Evolutionary conservation across 2,797 vertebrate genomes (phyloP), one percentile per base, ranked within the genome.

Genomic region (Micromesistius poutassou): DNA sequence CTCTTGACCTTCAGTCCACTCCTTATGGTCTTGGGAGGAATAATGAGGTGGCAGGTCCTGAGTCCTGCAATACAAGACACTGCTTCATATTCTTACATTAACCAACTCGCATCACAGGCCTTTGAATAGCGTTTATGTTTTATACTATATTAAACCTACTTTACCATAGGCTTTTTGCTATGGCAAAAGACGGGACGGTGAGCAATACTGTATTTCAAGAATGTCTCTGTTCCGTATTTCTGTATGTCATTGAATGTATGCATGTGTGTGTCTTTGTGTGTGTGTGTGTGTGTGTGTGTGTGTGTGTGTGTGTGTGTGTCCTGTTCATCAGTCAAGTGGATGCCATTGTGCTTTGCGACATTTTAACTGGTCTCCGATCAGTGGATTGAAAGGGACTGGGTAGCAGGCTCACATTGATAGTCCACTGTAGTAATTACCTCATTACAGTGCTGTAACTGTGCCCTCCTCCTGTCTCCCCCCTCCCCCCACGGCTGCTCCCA

Each of bases 321-420:
- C 66, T 28, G 28, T 55, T 55, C 83, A 9, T 35, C 50, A 16
- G 22, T 79, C 31, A 68, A 19, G 4, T 71, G 71, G 30, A 77
- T 79, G 3, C 33, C 36, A n/a, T 31, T 82, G 22, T 12, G 1
- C 72, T 10, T 19, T 38, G 35, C 25, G 72, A 74, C 35, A 42
- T 76, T 75, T 77, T 77, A 78, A 84, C 55, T n/a, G n/a, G 55
- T 62, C 55, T 71, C 16, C 68, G 28, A 76, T 50, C 19, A 14
- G 35, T 40, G 25, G 2, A n/a, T 78, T 80, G 33, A 28, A 81
- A 71, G 71, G 38, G 46, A 46, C 25, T 71, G 1, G 35, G 31
- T 71, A 36, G 22, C 16, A 77, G 73, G 6, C 38, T 33, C 46
- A 72, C 22, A 22, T 13, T 38, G 16, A 36, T 46, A 55, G 16